Evolutionary conservation across 2,113 vertebrate species (phyloP).

Genomic region (Tympanuchus pallidicinctus): DNA sequence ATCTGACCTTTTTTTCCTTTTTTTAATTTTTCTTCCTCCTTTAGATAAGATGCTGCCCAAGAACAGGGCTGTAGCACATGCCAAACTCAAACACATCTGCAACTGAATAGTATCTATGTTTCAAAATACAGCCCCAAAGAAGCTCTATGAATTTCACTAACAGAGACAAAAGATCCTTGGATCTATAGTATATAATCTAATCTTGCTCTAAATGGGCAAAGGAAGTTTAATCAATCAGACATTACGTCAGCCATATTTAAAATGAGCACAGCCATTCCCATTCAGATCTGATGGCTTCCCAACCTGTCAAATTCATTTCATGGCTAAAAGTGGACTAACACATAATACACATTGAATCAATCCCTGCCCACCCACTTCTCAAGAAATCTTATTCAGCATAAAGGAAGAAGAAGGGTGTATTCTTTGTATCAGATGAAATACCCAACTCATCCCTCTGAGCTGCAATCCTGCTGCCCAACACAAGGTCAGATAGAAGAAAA

Average conservation of each 20-base stretch:
- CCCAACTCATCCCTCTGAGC: not conserved
- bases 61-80: not conserved
- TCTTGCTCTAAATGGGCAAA: constrained; percentile 2
- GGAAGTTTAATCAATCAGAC: not conserved
- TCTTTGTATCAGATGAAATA: not conserved
- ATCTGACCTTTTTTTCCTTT: constrained; percentile 11
- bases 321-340: not conserved
- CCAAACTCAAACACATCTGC: not conserved
- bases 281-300: not conserved
- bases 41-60: not conserved
- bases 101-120: not conserved
- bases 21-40: not conserved
- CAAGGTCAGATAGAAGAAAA: not conserved
- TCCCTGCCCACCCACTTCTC: not conserved
- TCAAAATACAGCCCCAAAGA: not conserved
- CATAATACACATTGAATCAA: not conserved
- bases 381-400: not conserved
- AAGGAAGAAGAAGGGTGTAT: not conserved
- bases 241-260: constrained; percentile 1
- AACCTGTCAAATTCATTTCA: not conserved
- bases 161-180: not conserved
- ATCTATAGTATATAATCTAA: not conserved
- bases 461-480: not conserved
- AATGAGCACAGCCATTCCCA: not conserved
- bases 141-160: not conserved